These are phyloP conservation scores for Empidonax alnorum DNA, from an alignment of 2,113 vertebrate species.

Conservation along the genomic window DNA sequence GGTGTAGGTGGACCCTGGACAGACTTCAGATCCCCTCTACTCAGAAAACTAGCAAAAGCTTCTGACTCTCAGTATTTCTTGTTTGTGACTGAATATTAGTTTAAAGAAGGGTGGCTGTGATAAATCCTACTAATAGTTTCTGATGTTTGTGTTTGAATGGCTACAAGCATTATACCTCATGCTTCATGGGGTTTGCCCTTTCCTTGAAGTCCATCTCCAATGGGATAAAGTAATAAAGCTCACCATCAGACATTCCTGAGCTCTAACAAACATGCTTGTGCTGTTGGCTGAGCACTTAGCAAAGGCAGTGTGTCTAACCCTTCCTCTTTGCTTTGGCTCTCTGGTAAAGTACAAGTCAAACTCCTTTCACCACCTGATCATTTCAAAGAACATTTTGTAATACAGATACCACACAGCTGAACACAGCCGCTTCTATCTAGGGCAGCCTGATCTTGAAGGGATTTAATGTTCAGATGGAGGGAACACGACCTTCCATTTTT, in stretches of 20 bases:
- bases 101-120: background rate
- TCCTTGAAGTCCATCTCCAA: background rate
- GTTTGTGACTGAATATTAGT: background rate
- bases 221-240: background rate
- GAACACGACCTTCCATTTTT: constrained; percentile 51
- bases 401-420: background rate
- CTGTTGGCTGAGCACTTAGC: background rate
- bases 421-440: constrained; percentile 35
- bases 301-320: background rate
- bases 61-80: background rate
- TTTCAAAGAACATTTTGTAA: constrained; percentile 46
- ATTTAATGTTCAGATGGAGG: constrained; percentile 54
- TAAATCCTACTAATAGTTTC: background rate
- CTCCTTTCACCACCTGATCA: background rate
- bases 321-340: constrained; percentile 31
- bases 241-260: background rate
- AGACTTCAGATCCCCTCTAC: background rate
- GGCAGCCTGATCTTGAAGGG: constrained; percentile 49
- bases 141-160: rapidly evolving
- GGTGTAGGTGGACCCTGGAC: background rate
- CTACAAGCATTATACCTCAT: background rate
- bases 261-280: background rate
- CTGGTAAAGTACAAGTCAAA: background rate
- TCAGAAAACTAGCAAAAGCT: background rate
- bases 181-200: background rate